These are phyloP conservation scores for Athrips mouffetella DNA, from an alignment of 2,888 invertebrate genomes.

Conservation along the genomic window DNA sequence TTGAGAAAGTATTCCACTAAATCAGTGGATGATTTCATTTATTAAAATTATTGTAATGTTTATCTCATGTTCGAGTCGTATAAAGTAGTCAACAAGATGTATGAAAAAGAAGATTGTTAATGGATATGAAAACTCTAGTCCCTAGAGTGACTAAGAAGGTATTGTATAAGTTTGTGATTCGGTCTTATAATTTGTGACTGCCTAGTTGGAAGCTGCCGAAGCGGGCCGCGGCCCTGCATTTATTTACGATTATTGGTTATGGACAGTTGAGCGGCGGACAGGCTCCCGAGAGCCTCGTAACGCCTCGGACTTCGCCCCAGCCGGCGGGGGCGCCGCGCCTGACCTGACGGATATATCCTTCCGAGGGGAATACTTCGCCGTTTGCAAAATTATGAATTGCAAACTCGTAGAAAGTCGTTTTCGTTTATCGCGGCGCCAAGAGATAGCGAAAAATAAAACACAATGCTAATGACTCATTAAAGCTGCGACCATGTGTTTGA, in stretches of 20 bases:
- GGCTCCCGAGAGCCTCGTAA: constrained; percentile 73
- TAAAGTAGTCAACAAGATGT: neutral
- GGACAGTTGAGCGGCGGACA: constrained; percentile 64
- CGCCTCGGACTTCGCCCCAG: constrained; percentile 60
- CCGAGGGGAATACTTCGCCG: constrained; percentile 58
- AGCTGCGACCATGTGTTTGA: neutral
- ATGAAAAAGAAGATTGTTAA: neutral
- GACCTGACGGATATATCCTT: constrained; percentile 74
- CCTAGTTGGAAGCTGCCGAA: constrained; percentile 28
- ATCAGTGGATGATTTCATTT: constrained; percentile 16
- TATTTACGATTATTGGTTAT: constrained; percentile 79
- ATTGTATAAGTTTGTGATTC: constrained; percentile 24
- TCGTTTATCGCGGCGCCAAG: neutral
- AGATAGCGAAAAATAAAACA: neutral
- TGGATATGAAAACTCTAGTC: constrained; percentile 8
- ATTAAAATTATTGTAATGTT: constrained; percentile 12
- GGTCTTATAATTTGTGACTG: constrained; percentile 33
- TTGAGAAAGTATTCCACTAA: constrained; percentile 39
- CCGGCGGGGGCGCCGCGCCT: constrained; percentile 55
- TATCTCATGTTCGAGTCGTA: constrained; percentile 1
- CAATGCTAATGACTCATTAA: constrained; percentile 1
- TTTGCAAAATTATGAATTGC: constrained; percentile 65
- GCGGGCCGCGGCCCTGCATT: constrained; percentile 47
- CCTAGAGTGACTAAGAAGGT: constrained; percentile 25
- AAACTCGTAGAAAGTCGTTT: constrained; percentile 26